Evolutionary conservation across 1,140 invertebrate species (phyloP), one percentile per base, ranked within the genome.

Genomic region (Philopotamus ludificatus): DNA sequence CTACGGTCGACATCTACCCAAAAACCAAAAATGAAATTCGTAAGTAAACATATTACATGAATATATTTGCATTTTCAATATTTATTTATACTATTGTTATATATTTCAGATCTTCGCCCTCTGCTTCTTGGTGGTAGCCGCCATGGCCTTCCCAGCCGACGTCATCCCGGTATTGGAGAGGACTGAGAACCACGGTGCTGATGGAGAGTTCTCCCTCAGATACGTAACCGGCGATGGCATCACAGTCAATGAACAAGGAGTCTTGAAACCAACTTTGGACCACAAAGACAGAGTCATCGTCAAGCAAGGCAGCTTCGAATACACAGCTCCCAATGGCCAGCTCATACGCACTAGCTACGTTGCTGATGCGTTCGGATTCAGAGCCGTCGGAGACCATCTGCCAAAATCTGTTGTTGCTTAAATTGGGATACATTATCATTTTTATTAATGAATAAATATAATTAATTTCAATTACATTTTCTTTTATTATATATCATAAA

Each of bases 151-250:
- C 45, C 44, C 49, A 28, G 49, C 26, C 3, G 42, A 23, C 26
- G 21, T 23, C n/a, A 26, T 44, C 39, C 67, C 71, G 20, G 67
- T 73, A 4, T 50, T 72, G 9, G 64, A 71, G 39, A 51, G 65
- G 20, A 75, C 76, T 39, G 76, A 78, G 39, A 70, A 75, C 9
- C 74, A 74, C 49, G 77, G 79, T 49, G 75, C 77, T 18, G 72
- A 62, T 12, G 77, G 77, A n/a, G 76, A 78, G 67, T 80, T 75
- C 63, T 71, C 76, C 1, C 68, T 79, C 16, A 73, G 75, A 3
- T 80, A 78, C 66, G 64, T 76, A 28, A 76, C 76, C 16, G 76
- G 72, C 8, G 76, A 78, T 50, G 76, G 78, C 21, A 78, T 73
- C 16, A 67, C 73, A 0, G 72, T 78, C 7, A 70, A 68, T 2